These are phyloP conservation scores for Halesus radiatus DNA, from an alignment of 1,140 invertebrate genomes.

Conservation along the genomic window DNA sequence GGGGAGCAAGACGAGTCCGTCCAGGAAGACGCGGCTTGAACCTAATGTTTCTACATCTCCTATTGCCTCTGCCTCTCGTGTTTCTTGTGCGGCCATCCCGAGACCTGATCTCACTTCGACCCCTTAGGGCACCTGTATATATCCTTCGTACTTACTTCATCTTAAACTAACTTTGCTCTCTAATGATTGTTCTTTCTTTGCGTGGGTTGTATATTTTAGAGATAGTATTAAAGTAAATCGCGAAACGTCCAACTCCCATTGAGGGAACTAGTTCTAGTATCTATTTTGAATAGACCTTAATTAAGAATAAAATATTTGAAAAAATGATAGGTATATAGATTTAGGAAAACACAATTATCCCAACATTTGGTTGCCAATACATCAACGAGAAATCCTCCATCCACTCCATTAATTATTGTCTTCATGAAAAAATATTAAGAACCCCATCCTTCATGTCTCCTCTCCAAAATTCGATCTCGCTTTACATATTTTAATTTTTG, in stretches of 20 bases:
- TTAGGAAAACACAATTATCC: conserved; percentile 33
- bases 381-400: neutral
- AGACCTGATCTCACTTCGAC: conserved; percentile 42
- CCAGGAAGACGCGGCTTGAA: conserved; percentile 25
- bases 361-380: neutral
- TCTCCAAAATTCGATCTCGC: neutral
- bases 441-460: neutral
- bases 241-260: conserved; percentile 56
- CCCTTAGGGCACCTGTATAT: conserved; percentile 35
- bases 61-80: conserved; percentile 22
- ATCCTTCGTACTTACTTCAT: conserved; percentile 37
- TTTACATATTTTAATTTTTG: conserved; percentile 7
- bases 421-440: neutral
- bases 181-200: conserved; percentile 27
- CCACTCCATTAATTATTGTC: neutral
- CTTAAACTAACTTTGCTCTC: conserved; percentile 41
- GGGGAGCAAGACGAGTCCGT: conserved; percentile 59
- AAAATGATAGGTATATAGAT: conserved; percentile 37
- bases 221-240: conserved; percentile 48
- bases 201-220: conserved; percentile 34
- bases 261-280: conserved; percentile 49
- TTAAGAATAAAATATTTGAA: conserved; percentile 11
- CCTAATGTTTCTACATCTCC: neutral
- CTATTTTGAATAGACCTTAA: conserved; percentile 47
- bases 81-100: conserved; percentile 49